Conservation (phyloP, 2,888 invertebrate genomes). For the Acleris cristana region DNA sequence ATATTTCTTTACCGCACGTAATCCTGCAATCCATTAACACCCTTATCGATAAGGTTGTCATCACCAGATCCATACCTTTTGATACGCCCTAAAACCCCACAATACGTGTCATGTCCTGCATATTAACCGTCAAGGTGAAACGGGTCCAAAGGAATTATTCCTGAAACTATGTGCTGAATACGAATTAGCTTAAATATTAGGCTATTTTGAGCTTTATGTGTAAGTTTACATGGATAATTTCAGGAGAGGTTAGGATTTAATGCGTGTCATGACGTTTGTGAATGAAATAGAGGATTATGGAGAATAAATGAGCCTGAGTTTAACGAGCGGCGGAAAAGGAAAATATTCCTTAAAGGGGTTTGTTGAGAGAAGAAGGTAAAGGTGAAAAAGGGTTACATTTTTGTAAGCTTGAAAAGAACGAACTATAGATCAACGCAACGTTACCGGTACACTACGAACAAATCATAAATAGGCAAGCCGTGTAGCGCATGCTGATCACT, state of each 20-base stretch:
- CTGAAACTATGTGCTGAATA: conserved; percentile 34
- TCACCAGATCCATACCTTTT: conserved; percentile 6
- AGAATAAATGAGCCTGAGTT: conserved; percentile 1
- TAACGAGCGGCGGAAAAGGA: not conserved
- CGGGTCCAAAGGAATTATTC: conserved; percentile 31
- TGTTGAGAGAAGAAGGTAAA: not conserved
- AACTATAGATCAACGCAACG: too few relatives aligned
- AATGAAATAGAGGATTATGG: conserved; percentile 21
- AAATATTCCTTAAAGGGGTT: not conserved
- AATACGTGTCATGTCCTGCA: conserved; percentile 30
- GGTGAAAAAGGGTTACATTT: too few relatives aligned
- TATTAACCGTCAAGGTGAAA: conserved; percentile 32
- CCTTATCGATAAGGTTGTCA: not conserved
- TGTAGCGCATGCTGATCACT: too few relatives aligned
- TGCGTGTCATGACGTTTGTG: conserved; percentile 9
- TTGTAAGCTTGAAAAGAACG: too few relatives aligned
- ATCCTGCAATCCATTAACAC: not conserved
- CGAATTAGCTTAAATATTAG: conserved; percentile 27
- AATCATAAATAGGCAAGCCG: too few relatives aligned
- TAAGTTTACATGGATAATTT: conserved; percentile 3
- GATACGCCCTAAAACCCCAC: not conserved
- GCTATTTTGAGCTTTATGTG: conserved; percentile 14
- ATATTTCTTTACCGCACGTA: not conserved
- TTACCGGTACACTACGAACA: too few relatives aligned
- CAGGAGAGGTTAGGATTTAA: not conserved